phyloP scores from a whole-genome alignment of 2,113 vertebrate species.

The Petroica traversi region DNA sequence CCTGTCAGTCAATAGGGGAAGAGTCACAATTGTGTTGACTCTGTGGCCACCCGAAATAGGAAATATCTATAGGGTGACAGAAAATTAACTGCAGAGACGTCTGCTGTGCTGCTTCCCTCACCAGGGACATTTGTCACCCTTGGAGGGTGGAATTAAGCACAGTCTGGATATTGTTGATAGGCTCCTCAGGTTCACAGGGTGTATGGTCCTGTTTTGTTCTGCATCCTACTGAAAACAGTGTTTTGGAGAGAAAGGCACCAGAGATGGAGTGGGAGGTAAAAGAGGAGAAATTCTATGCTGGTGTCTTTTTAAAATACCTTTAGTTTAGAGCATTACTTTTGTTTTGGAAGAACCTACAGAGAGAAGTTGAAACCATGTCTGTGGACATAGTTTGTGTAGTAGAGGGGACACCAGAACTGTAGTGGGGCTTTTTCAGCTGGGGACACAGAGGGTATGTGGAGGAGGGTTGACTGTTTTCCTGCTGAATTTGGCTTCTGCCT shows the following conservation, averaged over 20 bases:
- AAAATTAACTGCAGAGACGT: neutral
- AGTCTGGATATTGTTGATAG: neutral
- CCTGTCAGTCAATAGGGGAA: neutral
- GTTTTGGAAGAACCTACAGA: neutral
- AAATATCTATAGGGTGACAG: neutral
- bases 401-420: neutral
- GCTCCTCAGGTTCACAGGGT: neutral
- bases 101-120: neutral
- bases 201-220: neutral
- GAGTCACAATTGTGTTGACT: neutral
- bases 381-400: rapidly evolving
- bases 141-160: rapidly evolving
- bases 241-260: neutral
- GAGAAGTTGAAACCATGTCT: neutral
- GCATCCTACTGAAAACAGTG: neutral
- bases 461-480: too few species aligned
- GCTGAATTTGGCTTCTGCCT: neutral
- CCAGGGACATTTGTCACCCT: neutral
- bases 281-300: neutral
- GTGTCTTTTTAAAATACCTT: neutral
- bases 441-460: rapidly evolving
- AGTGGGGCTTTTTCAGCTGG: neutral
- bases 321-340: rapidly evolving
- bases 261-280: neutral
- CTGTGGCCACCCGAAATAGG: neutral